Percentiles rank a stretch among this genome's conserved stretches.
phyloP scores from a whole-genome alignment of 2,113 vertebrate species.

The rabbit (Oryctolagus cuniculus) region DNA sequence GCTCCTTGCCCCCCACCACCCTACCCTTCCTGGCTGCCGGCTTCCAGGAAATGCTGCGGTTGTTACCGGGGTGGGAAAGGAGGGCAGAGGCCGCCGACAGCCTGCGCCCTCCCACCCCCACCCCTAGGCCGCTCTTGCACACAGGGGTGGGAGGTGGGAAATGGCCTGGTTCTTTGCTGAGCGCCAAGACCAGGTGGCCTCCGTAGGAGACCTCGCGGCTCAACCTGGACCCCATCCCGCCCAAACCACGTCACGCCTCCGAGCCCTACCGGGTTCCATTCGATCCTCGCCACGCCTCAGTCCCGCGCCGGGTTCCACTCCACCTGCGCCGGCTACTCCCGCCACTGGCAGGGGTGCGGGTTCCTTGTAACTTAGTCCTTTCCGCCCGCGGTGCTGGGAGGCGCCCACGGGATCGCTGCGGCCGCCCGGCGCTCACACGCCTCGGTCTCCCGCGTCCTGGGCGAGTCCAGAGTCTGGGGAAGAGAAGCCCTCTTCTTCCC shows the following conservation, averaged over 20 bases:
- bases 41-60: accelerated
- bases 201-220: accelerated
- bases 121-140: accelerated
- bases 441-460: background rate
- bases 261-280: no score
- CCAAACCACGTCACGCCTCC: accelerated
- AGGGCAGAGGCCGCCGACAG: background rate
- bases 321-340: accelerated
- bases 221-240: background rate
- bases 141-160: accelerated
- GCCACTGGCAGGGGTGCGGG: accelerated
- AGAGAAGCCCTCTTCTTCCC: no score
- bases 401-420: accelerated
- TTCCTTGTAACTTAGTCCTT: background rate
- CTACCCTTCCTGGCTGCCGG: background rate
- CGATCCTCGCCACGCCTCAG: accelerated
- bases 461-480: background rate
- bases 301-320: accelerated
- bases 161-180: background rate
- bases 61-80: accelerated
- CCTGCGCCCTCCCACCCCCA: no score
- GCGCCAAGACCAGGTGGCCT: background rate
- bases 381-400: background rate
- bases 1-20: no score
- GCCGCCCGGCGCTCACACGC: accelerated